These are phyloP conservation scores for Troglohyphantes excavatus DNA, from an alignment of 2,888 invertebrate species.

Conservation along the genomic window DNA sequence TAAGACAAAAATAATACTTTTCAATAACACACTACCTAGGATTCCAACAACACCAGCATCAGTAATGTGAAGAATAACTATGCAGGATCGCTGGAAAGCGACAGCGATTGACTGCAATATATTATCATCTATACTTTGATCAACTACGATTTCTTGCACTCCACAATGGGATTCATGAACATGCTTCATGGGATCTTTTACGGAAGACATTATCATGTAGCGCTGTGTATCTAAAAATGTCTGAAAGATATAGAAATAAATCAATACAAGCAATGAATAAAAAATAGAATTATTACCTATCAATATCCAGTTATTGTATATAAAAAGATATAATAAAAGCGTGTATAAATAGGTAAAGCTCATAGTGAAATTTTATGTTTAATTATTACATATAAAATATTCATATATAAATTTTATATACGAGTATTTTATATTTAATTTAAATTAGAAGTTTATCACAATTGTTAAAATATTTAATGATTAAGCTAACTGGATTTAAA, in stretches of 20 bases:
- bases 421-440: too few relatives aligned
- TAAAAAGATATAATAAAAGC: too few relatives aligned
- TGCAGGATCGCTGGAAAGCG: conserved; percentile 62
- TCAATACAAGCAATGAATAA: too few relatives aligned
- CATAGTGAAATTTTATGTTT: too few relatives aligned
- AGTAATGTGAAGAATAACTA: conserved; percentile 64
- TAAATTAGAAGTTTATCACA: too few relatives aligned
- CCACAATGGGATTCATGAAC: conserved; percentile 66
- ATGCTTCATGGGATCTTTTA: conserved; percentile 45
- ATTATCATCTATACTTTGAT: conserved; percentile 56
- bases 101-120: conserved; percentile 45
- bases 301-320: too few relatives aligned
- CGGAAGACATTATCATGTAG: conserved; percentile 65
- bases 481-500: too few relatives aligned
- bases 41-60: conserved; percentile 46
- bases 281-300: too few relatives aligned
- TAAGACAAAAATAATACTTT: not conserved
- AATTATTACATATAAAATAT: too few relatives aligned
- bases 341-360: too few relatives aligned
- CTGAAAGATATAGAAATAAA: conserved; percentile 21
- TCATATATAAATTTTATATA: too few relatives aligned
- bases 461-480: too few relatives aligned
- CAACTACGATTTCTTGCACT: conserved; percentile 71
- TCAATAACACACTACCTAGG: conserved; percentile 20
- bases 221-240: conserved; percentile 39